These are phyloP conservation scores for Euclidia mi DNA, from an alignment of 2,888 invertebrate species.

Conservation along the genomic window DNA sequence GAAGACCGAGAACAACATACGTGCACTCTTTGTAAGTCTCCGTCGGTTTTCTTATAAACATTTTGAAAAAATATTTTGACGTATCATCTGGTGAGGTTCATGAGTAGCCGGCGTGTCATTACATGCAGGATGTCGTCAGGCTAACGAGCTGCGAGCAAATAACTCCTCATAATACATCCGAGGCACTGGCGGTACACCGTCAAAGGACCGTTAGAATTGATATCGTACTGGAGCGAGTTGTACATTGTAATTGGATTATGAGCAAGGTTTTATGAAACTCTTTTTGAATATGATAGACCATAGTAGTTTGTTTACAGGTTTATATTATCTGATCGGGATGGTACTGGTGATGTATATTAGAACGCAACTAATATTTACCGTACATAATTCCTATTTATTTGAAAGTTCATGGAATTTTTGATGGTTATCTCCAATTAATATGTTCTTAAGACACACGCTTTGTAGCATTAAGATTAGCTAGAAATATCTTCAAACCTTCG, in stretches of 20 bases:
- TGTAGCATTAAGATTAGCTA: too few species aligned
- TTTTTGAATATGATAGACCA: too few species aligned
- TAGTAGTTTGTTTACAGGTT: too few species aligned
- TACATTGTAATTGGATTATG: background rate
- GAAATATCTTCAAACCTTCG: too few species aligned
- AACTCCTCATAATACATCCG: constrained; percentile 71
- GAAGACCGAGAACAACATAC: background rate
- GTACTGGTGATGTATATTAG: too few species aligned
- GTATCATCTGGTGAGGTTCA: constrained; percentile 64
- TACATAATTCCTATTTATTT: too few species aligned
- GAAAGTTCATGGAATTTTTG: too few species aligned
- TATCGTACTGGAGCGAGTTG: constrained; percentile 45
- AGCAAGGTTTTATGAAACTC: background rate
- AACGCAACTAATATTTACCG: too few species aligned
- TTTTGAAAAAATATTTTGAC: constrained; percentile 48
- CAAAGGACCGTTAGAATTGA: constrained; percentile 40
- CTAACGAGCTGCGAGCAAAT: constrained; percentile 82
- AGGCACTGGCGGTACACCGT: constrained; percentile 43
- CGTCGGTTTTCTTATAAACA: constrained; percentile 35
- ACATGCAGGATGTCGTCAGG: constrained; percentile 74
- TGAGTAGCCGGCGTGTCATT: constrained; percentile 71
- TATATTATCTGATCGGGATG: too few species aligned
- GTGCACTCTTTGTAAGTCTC: constrained; percentile 26
- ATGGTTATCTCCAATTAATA: too few species aligned
- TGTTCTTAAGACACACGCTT: too few species aligned